phyloP scores from a whole-genome alignment of 2,888 invertebrate genomes.

The Netelia fuscicornis region DNA sequence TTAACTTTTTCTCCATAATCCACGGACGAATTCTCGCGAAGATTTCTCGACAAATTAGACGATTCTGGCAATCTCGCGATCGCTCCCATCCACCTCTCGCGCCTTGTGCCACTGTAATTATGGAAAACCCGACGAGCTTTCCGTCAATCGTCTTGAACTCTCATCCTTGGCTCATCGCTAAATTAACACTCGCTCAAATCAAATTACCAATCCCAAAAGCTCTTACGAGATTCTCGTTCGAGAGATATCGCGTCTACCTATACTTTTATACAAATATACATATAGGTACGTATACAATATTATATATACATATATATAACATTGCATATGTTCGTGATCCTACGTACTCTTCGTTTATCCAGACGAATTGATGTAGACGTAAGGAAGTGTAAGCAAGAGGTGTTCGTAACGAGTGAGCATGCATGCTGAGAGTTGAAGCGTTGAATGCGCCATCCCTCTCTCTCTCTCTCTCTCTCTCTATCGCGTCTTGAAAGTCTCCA shows the following conservation, averaged over 20 bases:
- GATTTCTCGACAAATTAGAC: slow-evolving; percentile 50
- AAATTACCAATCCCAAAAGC: slow-evolving; percentile 53
- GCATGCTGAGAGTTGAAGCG: slow-evolving; percentile 44
- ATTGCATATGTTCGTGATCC: neutral
- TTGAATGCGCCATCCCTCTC: slow-evolving; percentile 30
- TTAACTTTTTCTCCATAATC: slow-evolving; percentile 19
- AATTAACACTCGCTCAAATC: slow-evolving; percentile 62
- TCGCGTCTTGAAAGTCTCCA: slow-evolving; percentile 66
- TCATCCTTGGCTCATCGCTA: slow-evolving; percentile 22
- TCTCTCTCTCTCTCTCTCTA: slow-evolving; percentile 17
- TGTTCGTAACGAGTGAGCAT: slow-evolving; percentile 61
- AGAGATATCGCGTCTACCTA: slow-evolving; percentile 2
- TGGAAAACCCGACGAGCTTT: slow-evolving; percentile 38
- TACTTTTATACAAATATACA: neutral
- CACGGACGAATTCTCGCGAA: neutral
- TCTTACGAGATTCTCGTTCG: slow-evolving; percentile 21
- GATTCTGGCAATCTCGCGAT: slow-evolving; percentile 39
- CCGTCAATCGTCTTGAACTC: slow-evolving; percentile 34
- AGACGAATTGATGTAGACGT: slow-evolving; percentile 29
- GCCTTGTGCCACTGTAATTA: slow-evolving; percentile 33
- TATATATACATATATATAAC: neutral
- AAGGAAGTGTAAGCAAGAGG: slow-evolving; percentile 52
- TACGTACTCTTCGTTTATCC: slow-evolving; percentile 46
- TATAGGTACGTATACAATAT: neutral
- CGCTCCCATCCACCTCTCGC: neutral